Base-by-base conservation (phyloP, 2,888 invertebrate species). In the Epistrophella euchroma region DNA sequence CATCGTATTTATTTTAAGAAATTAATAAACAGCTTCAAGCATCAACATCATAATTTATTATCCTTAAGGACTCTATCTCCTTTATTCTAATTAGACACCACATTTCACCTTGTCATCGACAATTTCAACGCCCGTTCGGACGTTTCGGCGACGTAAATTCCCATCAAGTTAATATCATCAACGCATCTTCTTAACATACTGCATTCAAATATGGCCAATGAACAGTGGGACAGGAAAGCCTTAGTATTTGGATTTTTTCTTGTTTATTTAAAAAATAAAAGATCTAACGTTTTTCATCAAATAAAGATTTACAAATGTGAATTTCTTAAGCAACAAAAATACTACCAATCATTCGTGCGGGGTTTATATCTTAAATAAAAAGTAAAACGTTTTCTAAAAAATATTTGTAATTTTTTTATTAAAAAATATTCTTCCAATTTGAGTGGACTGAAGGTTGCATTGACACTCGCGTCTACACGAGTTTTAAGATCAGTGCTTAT, bases 141-240 rank as follows among this genome's bases (percentile, higher is more conserved):
- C 85, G 81, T 52, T 62, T 85, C 43, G 72, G 72, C 76, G 85
- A 81, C 80, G 58, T 80, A 68, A 81, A 81, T 76, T 85, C 76
- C 79, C 80, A 76, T 85, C 68, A 73, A 85, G 72, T 68, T 52
- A 68, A 37, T 52, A 28, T 28, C 45, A 28, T 45, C 43, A 52
- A 68, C 5, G 72, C 37, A 72, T 52, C 58, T n/a, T 58, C 45
- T 77, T 45, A 35, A 37, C 43, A 10, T 28, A 66, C 43, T 64
- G 56, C 64, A 19, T 32, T 60, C 37, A 17, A 56, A 56, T 58
- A 9, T 60, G 60, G 15, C 22, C 10, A 22, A 40, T 2, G 0
- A 0, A 60, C 37, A 60, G 60, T 60, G 37, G 60, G 22, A n/a
- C 22, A 22, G 9, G 13, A 22, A 32, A 9, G 1, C 13, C 2